Evolutionary conservation across 2,113 vertebrate species (phyloP).

Genomic region (Nematolebias whitei): DNA sequence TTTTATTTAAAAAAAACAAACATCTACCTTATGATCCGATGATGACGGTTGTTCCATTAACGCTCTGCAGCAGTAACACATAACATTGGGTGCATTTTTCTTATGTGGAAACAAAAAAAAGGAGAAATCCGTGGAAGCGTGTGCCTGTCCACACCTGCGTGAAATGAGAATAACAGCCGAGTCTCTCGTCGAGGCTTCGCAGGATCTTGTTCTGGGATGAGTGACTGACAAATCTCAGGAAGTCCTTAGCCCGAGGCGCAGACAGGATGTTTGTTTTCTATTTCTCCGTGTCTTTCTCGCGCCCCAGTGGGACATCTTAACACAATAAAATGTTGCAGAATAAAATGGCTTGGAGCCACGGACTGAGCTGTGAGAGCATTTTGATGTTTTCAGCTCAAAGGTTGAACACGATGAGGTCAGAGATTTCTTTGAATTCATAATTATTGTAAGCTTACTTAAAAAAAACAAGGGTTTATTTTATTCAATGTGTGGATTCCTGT

Average conservation of each 20-base stretch:
- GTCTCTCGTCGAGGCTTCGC: constrained; percentile 29
- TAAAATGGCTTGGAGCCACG: constrained; percentile 25
- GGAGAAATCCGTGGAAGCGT: background rate
- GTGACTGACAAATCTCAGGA: constrained; percentile 41
- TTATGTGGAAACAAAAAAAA: background rate
- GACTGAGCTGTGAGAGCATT: constrained; percentile 19
- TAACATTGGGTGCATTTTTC: constrained; percentile 18
- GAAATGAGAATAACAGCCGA: constrained; percentile 27
- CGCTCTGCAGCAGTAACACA: constrained; percentile 13
- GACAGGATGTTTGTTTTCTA: constrained; percentile 28
- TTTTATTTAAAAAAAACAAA: constrained; percentile 16
- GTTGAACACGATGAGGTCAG: background rate
- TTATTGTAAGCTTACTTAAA: too few relatives aligned
- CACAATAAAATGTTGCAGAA: constrained; percentile 33
- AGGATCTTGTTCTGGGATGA: constrained; percentile 37
- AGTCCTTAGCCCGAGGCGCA: constrained; percentile 32
- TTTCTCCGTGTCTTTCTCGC: background rate
- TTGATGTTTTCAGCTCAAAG: constrained; percentile 6
- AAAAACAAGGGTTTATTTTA: too few relatives aligned
- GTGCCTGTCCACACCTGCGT: constrained; percentile 53
- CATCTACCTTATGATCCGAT: constrained; percentile 26
- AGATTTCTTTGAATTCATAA: too few relatives aligned
- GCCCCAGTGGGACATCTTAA: constrained; percentile 4
- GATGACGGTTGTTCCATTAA: constrained; percentile 62
- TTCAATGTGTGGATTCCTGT: too few relatives aligned